Percentiles rank a stretch among this genome's conserved stretches.
phyloP scores from a whole-genome alignment of 2,888 invertebrate genomes.

The Pollenia griseotomentosa region DNA sequence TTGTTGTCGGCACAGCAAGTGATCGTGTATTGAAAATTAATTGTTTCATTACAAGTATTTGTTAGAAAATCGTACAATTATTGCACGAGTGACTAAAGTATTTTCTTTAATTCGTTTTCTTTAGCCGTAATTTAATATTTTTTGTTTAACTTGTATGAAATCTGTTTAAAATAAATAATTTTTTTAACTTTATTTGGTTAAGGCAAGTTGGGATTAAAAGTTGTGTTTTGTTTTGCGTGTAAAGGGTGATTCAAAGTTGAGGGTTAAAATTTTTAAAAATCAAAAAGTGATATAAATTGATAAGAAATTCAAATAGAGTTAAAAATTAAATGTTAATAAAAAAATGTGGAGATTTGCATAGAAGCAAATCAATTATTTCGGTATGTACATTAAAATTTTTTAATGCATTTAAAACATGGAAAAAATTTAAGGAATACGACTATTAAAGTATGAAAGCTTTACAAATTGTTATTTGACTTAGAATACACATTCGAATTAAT shows the following conservation, averaged over 20 bases:
- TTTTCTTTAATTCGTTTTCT: constrained; percentile 16
- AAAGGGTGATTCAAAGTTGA: constrained; percentile 6
- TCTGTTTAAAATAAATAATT: constrained; percentile 5
- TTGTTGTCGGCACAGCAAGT: constrained; percentile 70
- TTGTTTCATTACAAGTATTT: constrained; percentile 66
- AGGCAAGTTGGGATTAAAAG: neutral
- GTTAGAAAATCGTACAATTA: constrained; percentile 51
- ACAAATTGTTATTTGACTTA: too few species aligned
- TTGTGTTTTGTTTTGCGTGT: neutral
- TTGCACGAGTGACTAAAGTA: constrained; percentile 4
- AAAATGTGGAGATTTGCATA: too few species aligned
- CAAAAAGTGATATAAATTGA: too few species aligned
- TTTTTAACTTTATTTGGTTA: constrained; percentile 16
- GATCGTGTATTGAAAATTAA: constrained; percentile 73
- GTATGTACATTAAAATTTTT: too few species aligned
- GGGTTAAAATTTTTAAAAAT: neutral
- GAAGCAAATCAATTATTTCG: too few species aligned
- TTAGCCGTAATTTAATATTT: neutral
- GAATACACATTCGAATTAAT: too few species aligned
- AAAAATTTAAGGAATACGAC: too few species aligned
- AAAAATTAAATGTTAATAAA: too few species aligned
- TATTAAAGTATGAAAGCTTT: too few species aligned
- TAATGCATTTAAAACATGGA: too few species aligned
- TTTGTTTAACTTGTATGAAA: constrained; percentile 10
- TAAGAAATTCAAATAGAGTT: too few species aligned